Base-by-base conservation (phyloP, 2,888 invertebrate genomes). In the Tachina lurida region DNA sequence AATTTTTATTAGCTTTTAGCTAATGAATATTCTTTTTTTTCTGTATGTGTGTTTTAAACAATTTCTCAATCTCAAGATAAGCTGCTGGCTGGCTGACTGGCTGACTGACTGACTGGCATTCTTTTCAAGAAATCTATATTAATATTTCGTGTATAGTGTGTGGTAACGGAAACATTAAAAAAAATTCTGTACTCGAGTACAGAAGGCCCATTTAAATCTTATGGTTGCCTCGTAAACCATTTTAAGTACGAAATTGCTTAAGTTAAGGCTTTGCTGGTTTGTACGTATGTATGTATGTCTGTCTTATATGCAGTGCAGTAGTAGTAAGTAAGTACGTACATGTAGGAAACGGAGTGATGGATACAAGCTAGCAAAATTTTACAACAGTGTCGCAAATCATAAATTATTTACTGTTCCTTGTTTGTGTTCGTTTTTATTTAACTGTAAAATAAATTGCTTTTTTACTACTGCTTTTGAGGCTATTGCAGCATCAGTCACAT, bases 401-500 rank as follows among this genome's bases (percentile, higher is more conserved):
- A 79, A 84, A 74, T 75, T 79, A 74, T 84, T 84, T 75, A 45
- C 67, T 65, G 56, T 68, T 78, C 8, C 15, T 65, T 56, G 49
- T 47, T 54, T 45, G 49, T 56, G 63, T 52, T 56, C 54, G 65
- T 54, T 75, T 65, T 77, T 67, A 15, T 73, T 74, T 78, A 65
- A 77, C 78, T 84, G 78, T 78, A 84, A 84, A 79, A 78, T 84
- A 79, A 84, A 84, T 78, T 84, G 68, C 78, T 75, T 79, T 84
- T 84, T 79, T 79, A 79, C 68, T 84, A 78, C 74, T 70, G 56
- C 62, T 78, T 67, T 68, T 76, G 10, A 58, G 41, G 67, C 41
- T 49, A 68, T 68, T 68, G 56, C 47, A 63, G 68, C 68, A 39
- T 39, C 76, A 67, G 22, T 10, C 10, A 45, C 45, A 8, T 41